Evolutionary conservation across 2,113 vertebrate species (phyloP), one percentile per base, ranked within the genome.

Genomic region (Sula dactylatra): DNA sequence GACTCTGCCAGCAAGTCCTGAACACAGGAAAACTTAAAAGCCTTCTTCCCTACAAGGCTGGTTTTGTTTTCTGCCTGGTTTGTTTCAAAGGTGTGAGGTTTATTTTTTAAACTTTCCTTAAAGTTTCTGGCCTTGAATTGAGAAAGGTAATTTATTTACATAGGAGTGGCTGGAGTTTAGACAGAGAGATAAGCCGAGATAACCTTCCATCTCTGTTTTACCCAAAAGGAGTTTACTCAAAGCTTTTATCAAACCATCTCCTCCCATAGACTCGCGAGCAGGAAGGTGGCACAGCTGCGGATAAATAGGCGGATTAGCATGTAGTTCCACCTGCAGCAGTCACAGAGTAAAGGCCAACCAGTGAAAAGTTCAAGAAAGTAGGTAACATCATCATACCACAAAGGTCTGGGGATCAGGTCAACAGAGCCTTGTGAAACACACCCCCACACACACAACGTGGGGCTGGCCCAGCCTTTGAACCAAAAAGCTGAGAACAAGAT

Each of bases 121-220:
- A 93, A 77, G 85, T 82, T 79, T 22, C 50, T 77, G 73, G 66
- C 54, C 44, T 65, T 44, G 50, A 38, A 64, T 24, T 64, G 76
- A 95, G 74, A 66, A 85, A 93, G 56, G 36, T 54, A 45, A 88
- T 95, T 78, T 90, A 85, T 94, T 96, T 90, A 83, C 65, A 47
- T 42, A 69, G 50, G 45, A 65, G 38, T 18, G 40, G 38, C 38
- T 73, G 66, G 49, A 78, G 62, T 66, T 96, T 85, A 90, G 52
- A 86, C 62, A 81, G 22, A 45, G 58, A 56, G 77, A 86, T 91
- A 71, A 77, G 56, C 47, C 34, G 16, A 34, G 87, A 86, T 92
- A 94, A 80, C 44, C 52, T 78, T 38, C 31, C 36, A 86, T 70
- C 58, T 59, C 70, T 52, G 59, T 61, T 84, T 71, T 65, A 69